Evolutionary conservation across 2,113 vertebrate genomes (phyloP).

Genomic region (Amazona guildingii): DNA sequence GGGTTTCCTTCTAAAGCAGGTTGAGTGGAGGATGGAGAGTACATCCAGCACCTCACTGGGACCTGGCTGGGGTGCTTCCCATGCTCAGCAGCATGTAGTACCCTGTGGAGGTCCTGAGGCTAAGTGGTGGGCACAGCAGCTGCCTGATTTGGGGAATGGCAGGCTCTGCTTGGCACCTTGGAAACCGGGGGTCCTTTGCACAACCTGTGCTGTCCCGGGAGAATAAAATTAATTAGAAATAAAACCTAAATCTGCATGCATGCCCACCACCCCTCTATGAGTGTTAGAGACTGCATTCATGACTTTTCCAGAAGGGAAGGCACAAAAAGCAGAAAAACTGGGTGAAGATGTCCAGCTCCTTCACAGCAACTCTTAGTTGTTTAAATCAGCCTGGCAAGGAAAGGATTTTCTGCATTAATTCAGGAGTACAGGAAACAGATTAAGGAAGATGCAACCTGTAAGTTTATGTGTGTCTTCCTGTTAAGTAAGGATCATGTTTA

Average conservation of each 20-base stretch:
- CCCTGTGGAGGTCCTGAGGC: neutral
- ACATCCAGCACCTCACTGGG: neutral
- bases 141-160: neutral
- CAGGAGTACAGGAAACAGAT: constrained; percentile 11
- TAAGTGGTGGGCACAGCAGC: neutral
- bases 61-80: neutral
- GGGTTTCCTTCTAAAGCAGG: neutral
- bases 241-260: neutral
- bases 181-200: fast-evolving
- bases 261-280: neutral
- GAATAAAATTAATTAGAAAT: neutral
- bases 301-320: neutral
- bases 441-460: constrained; percentile 26
- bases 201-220: neutral
- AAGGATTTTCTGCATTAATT: neutral
- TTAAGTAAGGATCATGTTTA: neutral
- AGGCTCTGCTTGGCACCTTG: neutral
- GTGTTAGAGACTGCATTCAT: neutral
- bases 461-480: constrained; percentile 38
- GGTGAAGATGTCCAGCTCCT: neutral
- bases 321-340: neutral
- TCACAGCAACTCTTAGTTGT: neutral
- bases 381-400: neutral
- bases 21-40: neutral
- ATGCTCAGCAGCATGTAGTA: neutral